Conservation (phyloP, 2,797 vertebrate genomes). For the Adelosebastes latens region DNA sequence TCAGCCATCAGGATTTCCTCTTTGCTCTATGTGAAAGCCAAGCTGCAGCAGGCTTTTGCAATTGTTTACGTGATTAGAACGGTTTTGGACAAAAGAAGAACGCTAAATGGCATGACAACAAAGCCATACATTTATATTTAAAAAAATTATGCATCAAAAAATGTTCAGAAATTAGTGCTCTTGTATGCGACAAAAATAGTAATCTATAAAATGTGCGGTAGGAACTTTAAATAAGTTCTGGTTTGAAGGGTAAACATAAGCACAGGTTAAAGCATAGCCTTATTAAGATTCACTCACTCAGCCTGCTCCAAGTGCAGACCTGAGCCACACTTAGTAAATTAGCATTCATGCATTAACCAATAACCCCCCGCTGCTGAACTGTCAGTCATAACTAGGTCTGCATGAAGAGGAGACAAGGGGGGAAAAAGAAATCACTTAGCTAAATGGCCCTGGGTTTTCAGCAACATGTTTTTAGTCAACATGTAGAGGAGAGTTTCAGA, state of each 20-base stretch:
- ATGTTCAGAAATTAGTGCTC: not conserved
- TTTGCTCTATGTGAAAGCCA: not conserved
- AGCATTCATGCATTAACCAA: slow-evolving; percentile 29
- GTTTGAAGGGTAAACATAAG: not conserved
- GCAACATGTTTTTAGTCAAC: not conserved
- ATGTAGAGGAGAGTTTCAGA: not conserved
- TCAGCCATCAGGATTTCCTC: not conserved
- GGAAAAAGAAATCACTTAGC: slow-evolving; percentile 6
- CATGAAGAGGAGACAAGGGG: slow-evolving; percentile 1
- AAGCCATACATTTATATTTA: not conserved
- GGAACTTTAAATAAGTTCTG: not conserved
- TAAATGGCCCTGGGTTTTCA: slow-evolving; percentile 25
- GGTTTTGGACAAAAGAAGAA: not conserved
- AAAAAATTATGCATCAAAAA: not conserved
- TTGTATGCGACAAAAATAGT: not conserved
- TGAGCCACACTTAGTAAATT: slow-evolving; percentile 20
- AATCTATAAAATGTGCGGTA: not conserved
- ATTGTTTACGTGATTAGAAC: not conserved
- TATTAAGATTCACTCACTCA: not conserved
- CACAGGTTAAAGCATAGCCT: not conserved
- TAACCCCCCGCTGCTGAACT: slow-evolving; percentile 13
- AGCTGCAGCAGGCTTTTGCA: not conserved
- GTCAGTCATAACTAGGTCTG: slow-evolving; percentile 10
- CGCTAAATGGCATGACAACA: not conserved
- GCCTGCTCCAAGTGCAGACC: not conserved